phyloP scores from a whole-genome alignment of 2,888 invertebrate species.

The Geotrupes spiniger region DNA sequence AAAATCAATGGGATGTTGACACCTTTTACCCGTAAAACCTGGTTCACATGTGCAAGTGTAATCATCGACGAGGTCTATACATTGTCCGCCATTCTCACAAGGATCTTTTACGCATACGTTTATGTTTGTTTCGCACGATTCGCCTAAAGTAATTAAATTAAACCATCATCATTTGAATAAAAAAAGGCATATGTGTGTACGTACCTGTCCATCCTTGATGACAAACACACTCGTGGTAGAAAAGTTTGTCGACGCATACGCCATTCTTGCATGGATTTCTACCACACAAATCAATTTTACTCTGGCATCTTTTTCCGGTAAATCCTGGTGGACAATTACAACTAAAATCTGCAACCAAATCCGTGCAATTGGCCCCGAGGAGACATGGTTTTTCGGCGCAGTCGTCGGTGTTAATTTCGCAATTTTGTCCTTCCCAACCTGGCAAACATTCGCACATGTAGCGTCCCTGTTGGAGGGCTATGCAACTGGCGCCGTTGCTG shows the following conservation, averaged over 20 bases:
- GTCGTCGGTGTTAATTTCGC: constrained; percentile 90
- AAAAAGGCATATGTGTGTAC: not conserved
- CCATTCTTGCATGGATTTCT: constrained; percentile 91
- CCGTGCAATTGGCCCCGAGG: constrained; percentile 88
- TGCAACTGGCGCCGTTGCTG: constrained; percentile 84
- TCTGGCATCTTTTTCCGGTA: constrained; percentile 92
- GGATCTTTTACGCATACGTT: constrained; percentile 88
- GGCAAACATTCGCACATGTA: constrained; percentile 93
- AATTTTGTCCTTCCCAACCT: constrained; percentile 96
- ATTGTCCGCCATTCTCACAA: constrained; percentile 90
- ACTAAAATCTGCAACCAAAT: constrained; percentile 89
- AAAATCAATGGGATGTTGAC: constrained; percentile 91
- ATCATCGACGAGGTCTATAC: constrained; percentile 81
- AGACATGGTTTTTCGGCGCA: constrained; percentile 91
- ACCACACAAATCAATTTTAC: constrained; percentile 89
- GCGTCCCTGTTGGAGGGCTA: constrained; percentile 86
- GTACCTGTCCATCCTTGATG: constrained; percentile 85
- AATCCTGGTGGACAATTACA: constrained; percentile 94
- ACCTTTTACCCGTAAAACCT: constrained; percentile 91
- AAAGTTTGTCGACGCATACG: constrained; percentile 86
- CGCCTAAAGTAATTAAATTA: constrained; percentile 45
- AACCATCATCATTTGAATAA: not conserved
- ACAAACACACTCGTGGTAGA: constrained; percentile 84
- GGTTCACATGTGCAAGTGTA: constrained; percentile 87
- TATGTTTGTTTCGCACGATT: constrained; percentile 83